Evolutionary conservation across 2,888 invertebrate genomes (phyloP), one percentile per base, ranked within the genome.

Genomic region (Pseudococcus jackbeardsleyi): DNA sequence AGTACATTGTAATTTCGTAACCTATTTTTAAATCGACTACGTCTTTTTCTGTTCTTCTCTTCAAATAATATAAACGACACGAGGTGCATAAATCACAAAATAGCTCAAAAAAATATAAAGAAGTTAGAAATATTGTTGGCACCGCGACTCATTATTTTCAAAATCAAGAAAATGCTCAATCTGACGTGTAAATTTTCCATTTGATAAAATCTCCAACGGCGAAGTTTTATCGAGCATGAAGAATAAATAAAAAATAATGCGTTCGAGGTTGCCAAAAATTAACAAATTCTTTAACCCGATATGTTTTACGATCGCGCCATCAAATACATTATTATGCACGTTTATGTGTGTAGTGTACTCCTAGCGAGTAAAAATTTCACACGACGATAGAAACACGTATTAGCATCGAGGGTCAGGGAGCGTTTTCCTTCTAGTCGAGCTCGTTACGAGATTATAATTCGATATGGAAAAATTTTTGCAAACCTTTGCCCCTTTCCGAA

Each of bases 171-270:
- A 79, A 79, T 79, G 79, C 79, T 42, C 79, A 26, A 79, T 79
- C 42, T 79, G 42, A 79, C 79, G 42, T 79, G 42, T 42, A 42
- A 79, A 79, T 79, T 42, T 79, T 79, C 42, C 79, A 79, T 79
- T 79, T 79, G 79, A 79, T 79, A 79, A 79, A 79, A 42, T 79
- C 79, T 42, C 42, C 79, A 79, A 79, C 42, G 19, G 42, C 42
- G 42, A 79, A 46, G n/a, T 19, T 79, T 79, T 79, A 79, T 79
- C 79, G 79, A 79, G 42, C 79, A 26, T 79, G n/a, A 42, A 79
- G 42, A 79, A 79, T 42, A 79, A 42, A 79, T 79, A 42, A 79
- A 77, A 79, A 79, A 79, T 79, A 79, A 79, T 42, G 39, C 79
- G 19, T 42, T 79, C 79, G 79, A 17, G 22, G 79, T 42, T 79